phyloP scores from a whole-genome alignment of 2,113 vertebrate genomes.

The Muscicapa adusta region DNA sequence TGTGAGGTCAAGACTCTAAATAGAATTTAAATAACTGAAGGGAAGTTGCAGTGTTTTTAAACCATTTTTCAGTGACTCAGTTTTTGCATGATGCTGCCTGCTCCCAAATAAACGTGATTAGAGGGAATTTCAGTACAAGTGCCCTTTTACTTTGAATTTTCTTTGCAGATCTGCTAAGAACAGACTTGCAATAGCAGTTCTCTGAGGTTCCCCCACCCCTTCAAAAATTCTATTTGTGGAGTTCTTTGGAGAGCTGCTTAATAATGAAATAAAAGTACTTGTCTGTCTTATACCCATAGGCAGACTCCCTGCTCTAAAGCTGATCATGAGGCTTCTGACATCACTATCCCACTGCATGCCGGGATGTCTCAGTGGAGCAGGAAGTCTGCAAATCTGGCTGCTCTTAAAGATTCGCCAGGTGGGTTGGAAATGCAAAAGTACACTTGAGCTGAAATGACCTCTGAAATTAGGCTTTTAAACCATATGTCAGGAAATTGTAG shows the following conservation, averaged over 20 bases:
- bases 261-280: slow-evolving; percentile 57
- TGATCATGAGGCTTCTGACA: slow-evolving; percentile 59
- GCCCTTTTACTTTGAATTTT: slow-evolving; percentile 25
- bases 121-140: slow-evolving; percentile 64
- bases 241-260: slow-evolving; percentile 59
- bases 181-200: slow-evolving; percentile 55
- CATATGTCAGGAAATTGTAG: not conserved
- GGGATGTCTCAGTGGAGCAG: slow-evolving; percentile 63
- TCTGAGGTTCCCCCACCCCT: slow-evolving; percentile 20
- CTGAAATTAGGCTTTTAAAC: not conserved
- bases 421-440: slow-evolving; percentile 55
- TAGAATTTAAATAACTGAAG: slow-evolving; percentile 1
- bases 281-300: slow-evolving; percentile 63
- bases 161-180: slow-evolving; percentile 42
- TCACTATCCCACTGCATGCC: slow-evolving; percentile 61
- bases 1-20: not conserved
- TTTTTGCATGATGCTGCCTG: not conserved
- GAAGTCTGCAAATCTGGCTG: slow-evolving; percentile 69
- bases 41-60: not conserved
- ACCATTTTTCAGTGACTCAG: not conserved
- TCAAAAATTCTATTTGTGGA: slow-evolving; percentile 8
- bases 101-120: not conserved
- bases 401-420: slow-evolving; percentile 60
- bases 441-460: slow-evolving; percentile 62
- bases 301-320: slow-evolving; percentile 67